Percentiles rank a stretch among this genome's conserved stretches.
These are phyloP conservation scores for Melolontha melolontha DNA, from an alignment of 2,888 invertebrate genomes.

Conservation along the genomic window DNA sequence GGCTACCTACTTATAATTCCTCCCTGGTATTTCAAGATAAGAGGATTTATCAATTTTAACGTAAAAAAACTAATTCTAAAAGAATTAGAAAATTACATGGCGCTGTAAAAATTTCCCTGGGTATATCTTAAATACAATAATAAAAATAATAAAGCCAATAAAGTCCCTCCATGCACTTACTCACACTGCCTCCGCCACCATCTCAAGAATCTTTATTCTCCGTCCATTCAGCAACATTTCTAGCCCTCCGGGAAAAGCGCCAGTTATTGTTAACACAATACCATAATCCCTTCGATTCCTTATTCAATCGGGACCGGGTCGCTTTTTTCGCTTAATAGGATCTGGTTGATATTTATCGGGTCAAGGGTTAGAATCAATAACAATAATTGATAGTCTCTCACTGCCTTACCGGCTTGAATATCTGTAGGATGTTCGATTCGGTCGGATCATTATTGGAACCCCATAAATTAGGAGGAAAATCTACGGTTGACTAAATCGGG, in stretches of 20 bases:
- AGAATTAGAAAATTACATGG: too few species aligned
- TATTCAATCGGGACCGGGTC: conserved; percentile 10
- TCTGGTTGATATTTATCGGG: conserved; percentile 23
- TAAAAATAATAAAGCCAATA: conserved; percentile 10
- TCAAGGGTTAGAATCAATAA: conserved; percentile 21
- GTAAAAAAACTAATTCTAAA: too few species aligned
- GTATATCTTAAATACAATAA: too few species aligned
- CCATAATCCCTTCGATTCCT: conserved; percentile 26
- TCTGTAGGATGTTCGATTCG: conserved; percentile 2
- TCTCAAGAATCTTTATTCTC: neutral
- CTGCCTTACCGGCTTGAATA: neutral
- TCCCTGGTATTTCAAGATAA: too few species aligned
- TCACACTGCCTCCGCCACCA: neutral
- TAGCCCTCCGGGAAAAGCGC: neutral
- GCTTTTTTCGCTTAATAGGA: conserved; percentile 30
- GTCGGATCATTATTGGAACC: neutral
- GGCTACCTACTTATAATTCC: too few species aligned
- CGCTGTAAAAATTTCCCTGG: too few species aligned
- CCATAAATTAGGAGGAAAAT: too few species aligned
- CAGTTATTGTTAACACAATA: conserved; percentile 25
- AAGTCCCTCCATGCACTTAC: neutral
- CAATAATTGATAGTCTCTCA: conserved; percentile 24
- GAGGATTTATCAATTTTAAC: too few species aligned
- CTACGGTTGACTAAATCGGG: too few species aligned
- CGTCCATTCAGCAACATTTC: conserved; percentile 9